phyloP scores from a whole-genome alignment of 2,113 vertebrate species.

The Rhizomys pruinosus region DNA sequence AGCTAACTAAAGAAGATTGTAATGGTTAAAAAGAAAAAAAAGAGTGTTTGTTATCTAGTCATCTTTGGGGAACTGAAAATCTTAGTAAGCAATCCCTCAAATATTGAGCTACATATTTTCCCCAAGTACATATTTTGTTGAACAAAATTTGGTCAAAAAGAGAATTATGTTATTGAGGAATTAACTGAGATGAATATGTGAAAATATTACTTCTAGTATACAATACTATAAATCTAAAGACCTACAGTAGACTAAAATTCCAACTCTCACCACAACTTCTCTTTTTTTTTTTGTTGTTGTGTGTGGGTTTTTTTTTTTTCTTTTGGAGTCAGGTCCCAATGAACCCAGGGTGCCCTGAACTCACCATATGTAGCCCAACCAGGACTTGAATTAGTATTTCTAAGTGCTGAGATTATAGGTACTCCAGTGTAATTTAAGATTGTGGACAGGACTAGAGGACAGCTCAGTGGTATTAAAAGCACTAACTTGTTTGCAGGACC shows the following conservation, averaged over 20 bases:
- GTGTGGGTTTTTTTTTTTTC: too few species aligned
- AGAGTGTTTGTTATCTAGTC: slow-evolving; percentile 67
- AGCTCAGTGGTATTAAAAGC: too few species aligned
- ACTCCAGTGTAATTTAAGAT: too few species aligned
- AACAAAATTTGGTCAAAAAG: slow-evolving; percentile 75
- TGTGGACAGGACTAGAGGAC: too few species aligned
- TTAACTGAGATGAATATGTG: slow-evolving; percentile 70
- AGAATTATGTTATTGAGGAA: slow-evolving; percentile 71
- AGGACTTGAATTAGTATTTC: too few species aligned
- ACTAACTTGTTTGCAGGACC: too few species aligned
- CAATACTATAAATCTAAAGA: slow-evolving; percentile 62
- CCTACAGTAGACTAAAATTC: slow-evolving; percentile 71
- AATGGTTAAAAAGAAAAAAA: slow-evolving; percentile 62
- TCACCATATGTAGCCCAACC: not conserved
- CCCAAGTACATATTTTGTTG: slow-evolving; percentile 69
- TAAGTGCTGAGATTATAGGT: not conserved
- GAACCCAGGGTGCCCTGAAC: not conserved
- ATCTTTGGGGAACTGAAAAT: slow-evolving; percentile 78
- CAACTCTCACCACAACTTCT: slow-evolving; percentile 48
- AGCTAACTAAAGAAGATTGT: slow-evolving; percentile 77
- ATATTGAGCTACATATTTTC: slow-evolving; percentile 79
- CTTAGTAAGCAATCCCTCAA: slow-evolving; percentile 70
- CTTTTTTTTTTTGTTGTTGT: too few species aligned
- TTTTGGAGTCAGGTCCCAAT: slow-evolving; percentile 31
- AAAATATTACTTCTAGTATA: slow-evolving; percentile 59